Conservation (phyloP, 2,113 vertebrate species). For the Chitala chitala region DNA sequence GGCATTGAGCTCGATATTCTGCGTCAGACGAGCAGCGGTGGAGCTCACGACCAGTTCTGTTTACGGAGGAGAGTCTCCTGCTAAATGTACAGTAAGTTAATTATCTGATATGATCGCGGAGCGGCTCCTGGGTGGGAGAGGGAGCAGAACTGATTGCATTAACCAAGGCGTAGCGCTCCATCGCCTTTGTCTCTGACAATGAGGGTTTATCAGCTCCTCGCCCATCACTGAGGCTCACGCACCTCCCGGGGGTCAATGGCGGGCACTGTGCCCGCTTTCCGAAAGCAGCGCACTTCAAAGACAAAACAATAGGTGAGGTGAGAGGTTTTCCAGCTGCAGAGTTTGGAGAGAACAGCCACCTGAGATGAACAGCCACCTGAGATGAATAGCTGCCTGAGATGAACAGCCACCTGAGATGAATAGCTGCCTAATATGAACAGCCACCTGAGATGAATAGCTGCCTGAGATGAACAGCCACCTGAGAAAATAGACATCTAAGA, state of each 20-base stretch:
- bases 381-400: no score
- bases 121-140: slow-evolving; percentile 27
- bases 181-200: not conserved
- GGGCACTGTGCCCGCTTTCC: no score
- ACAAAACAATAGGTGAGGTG: no score
- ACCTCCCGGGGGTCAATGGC: not conserved
- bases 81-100: slow-evolving; percentile 41
- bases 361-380: no score
- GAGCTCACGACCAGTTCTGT: not conserved
- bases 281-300: no score
- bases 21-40: slow-evolving; percentile 12
- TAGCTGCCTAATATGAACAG: no score
- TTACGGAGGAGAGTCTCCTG: slow-evolving; percentile 15
- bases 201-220: slow-evolving; percentile 37
- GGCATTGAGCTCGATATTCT: slow-evolving; percentile 9
- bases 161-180: not conserved
- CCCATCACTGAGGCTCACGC: slow-evolving; percentile 31
- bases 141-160: slow-evolving; percentile 21
- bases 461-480: no score
- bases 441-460: no score
- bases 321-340: no score
- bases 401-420: no score
- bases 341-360: no score
- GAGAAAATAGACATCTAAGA: no score
- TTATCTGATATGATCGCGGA: slow-evolving; percentile 31